Conservation (phyloP, 2,113 vertebrate genomes). For the Osmerus eperlanus region DNA sequence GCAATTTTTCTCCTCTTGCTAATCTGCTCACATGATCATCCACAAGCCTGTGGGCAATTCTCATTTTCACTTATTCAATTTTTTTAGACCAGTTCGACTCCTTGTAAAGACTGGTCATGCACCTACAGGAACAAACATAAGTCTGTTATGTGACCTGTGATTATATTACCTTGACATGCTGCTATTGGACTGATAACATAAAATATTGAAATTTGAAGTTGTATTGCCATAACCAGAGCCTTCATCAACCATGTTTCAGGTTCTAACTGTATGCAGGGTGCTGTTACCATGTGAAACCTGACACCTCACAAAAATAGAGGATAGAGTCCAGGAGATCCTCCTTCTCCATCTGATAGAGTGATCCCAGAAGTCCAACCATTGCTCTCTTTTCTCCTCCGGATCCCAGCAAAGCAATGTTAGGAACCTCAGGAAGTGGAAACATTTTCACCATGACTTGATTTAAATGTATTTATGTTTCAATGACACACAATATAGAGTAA, state of each 20-base stretch:
- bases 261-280: too few species aligned
- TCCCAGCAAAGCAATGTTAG: slow-evolving; percentile 19
- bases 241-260: too few species aligned
- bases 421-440: slow-evolving; percentile 5
- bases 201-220: too few species aligned
- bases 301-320: slow-evolving; percentile 23
- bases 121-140: background rate
- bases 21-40: background rate
- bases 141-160: too few species aligned
- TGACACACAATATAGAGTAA: too few species aligned
- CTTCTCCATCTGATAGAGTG: background rate
- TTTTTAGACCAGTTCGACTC: background rate
- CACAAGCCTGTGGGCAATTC: background rate
- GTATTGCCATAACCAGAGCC: too few species aligned
- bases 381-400: slow-evolving; percentile 24
- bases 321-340: slow-evolving; percentile 7
- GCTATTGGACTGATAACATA: too few species aligned
- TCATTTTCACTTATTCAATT: background rate
- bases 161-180: too few species aligned
- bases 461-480: too few species aligned
- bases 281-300: slow-evolving; percentile 30
- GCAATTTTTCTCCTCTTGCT: background rate
- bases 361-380: slow-evolving; percentile 21
- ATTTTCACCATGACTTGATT: too few species aligned
- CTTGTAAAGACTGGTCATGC: background rate